A percentile compares a stretch with the other conserved stretches of the same genome.
Evolutionary conservation across 2,797 vertebrate genomes (phyloP).

Genomic region (Crocidura indochinensis): DNA sequence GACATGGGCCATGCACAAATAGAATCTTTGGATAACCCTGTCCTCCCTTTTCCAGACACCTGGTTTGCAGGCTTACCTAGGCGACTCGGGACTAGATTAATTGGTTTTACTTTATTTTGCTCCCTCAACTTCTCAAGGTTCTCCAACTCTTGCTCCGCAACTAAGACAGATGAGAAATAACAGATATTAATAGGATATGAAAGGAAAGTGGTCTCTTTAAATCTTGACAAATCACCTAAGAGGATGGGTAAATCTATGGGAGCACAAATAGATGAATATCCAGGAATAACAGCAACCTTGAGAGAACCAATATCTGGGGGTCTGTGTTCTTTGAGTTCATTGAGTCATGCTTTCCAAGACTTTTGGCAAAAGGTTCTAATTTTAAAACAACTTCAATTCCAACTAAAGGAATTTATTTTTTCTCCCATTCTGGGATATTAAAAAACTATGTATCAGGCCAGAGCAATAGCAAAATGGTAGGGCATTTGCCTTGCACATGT

Average conservation of each 20-base stretch:
- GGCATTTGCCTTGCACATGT: too few relatives aligned
- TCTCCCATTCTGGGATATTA: constrained; percentile 16
- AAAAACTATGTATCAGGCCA: not conserved
- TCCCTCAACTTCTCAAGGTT: constrained; percentile 89
- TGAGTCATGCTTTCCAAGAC: not conserved
- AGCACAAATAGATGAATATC: not conserved
- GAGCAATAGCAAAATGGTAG: too few relatives aligned
- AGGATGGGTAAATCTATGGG: not conserved
- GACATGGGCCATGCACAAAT: not conserved
- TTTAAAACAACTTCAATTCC: not conserved
- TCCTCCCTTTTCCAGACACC: not conserved
- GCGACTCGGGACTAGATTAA: constrained; percentile 88
- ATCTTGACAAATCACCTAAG: not conserved
- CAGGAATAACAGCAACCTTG: not conserved
- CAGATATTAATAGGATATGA: constrained; percentile 50
- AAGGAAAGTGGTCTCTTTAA: not conserved
- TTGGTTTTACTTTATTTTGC: constrained; percentile 84
- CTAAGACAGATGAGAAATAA: constrained; percentile 86
- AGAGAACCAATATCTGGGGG: not conserved
- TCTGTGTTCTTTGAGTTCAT: not conserved
- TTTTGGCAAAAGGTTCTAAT: constrained; percentile 3
- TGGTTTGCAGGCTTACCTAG: constrained; percentile 90
- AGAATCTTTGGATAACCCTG: not conserved
- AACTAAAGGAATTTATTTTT: constrained; percentile 20
- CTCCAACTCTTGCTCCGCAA: constrained; percentile 92